phyloP scores from a whole-genome alignment of 2,113 vertebrate genomes.

The Hippocampus guttulatus region DNA sequence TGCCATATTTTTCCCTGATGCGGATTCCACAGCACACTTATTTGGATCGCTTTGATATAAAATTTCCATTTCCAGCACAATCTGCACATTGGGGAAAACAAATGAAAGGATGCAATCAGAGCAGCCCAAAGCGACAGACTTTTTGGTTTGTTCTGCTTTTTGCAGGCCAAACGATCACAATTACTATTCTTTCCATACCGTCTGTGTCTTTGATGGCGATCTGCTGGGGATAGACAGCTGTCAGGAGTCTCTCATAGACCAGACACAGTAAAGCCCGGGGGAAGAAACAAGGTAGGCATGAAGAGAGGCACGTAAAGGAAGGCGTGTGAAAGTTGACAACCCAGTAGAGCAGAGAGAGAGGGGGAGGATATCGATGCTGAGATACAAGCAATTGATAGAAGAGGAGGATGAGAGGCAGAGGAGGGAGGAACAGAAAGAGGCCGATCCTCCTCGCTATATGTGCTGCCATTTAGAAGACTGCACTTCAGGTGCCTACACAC shows the following conservation, averaged over 20 bases:
- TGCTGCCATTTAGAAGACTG: slow-evolving; percentile 29
- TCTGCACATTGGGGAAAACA: background rate
- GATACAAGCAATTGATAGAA: slow-evolving; percentile 7
- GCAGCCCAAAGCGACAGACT: background rate
- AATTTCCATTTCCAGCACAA: slow-evolving; percentile 7
- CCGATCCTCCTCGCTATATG: slow-evolving; percentile 12
- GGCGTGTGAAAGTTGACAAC: slow-evolving; percentile 29
- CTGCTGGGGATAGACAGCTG: slow-evolving; percentile 60
- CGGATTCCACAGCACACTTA: slow-evolving; percentile 6
- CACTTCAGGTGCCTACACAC: slow-evolving; percentile 2
- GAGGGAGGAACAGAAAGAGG: slow-evolving; percentile 5
- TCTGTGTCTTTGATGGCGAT: slow-evolving; percentile 47
- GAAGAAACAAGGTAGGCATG: slow-evolving; percentile 15
- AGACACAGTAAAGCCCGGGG: slow-evolving; percentile 40
- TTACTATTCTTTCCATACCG: slow-evolving; percentile 52
- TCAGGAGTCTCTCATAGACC: slow-evolving; percentile 53
- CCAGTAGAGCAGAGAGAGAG: slow-evolving; percentile 18
- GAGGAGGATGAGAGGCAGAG: slow-evolving; percentile 14
- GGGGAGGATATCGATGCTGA: slow-evolving; percentile 10
- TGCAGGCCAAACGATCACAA: slow-evolving; percentile 18
- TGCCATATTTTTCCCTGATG: slow-evolving; percentile 31
- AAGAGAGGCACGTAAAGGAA: slow-evolving; percentile 16
- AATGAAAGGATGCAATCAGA: slow-evolving; percentile 19
- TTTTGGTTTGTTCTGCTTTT: slow-evolving; percentile 10
- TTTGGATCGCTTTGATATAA: slow-evolving; percentile 26